Conservation (phyloP, 2,113 vertebrate genomes). For the Larimichthys polyactis region DNA sequence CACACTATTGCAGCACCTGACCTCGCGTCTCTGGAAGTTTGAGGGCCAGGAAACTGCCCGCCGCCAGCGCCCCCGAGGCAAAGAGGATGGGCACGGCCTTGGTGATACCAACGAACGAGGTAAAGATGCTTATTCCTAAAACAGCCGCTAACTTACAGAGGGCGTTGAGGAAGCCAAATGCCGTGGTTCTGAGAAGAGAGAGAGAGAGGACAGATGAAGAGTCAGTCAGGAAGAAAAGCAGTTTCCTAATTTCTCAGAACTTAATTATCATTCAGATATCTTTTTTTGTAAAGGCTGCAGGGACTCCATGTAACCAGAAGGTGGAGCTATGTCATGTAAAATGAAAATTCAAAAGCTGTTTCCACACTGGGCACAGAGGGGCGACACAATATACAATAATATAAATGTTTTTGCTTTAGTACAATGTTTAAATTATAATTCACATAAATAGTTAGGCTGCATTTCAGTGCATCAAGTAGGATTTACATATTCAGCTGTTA, state of each 20-base stretch:
- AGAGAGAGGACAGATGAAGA: neutral
- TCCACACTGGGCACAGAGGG: neutral
- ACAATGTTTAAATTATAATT: neutral
- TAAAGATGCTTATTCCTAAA: constrained; percentile 97
- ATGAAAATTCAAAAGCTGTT: constrained; percentile 1
- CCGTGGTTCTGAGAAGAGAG: constrained; percentile 87
- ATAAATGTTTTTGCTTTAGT: neutral
- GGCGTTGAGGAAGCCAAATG: constrained; percentile 96
- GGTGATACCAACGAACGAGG: constrained; percentile 95
- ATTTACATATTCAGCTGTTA: neutral
- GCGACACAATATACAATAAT: neutral
- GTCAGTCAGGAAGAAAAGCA: neutral
- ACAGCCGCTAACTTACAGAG: constrained; percentile 94
- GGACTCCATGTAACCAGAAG: constrained; percentile 48
- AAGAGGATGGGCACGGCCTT: constrained; percentile 96
- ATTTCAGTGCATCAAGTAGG: neutral
- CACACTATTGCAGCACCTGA: constrained; percentile 91
- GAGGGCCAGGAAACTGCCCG: constrained; percentile 93
- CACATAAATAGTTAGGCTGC: neutral
- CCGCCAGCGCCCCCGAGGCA: constrained; percentile 91
- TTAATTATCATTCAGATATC: neutral
- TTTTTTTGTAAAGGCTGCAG: constrained; percentile 1
- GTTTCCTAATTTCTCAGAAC: neutral
- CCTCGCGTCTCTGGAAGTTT: constrained; percentile 95
- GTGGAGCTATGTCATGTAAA: constrained; percentile 48